These are phyloP conservation scores for Turritopsis rubra DNA, from an alignment of 30 jellyfish, hydroid and myxozoan species.

Conservation along the genomic window DNA sequence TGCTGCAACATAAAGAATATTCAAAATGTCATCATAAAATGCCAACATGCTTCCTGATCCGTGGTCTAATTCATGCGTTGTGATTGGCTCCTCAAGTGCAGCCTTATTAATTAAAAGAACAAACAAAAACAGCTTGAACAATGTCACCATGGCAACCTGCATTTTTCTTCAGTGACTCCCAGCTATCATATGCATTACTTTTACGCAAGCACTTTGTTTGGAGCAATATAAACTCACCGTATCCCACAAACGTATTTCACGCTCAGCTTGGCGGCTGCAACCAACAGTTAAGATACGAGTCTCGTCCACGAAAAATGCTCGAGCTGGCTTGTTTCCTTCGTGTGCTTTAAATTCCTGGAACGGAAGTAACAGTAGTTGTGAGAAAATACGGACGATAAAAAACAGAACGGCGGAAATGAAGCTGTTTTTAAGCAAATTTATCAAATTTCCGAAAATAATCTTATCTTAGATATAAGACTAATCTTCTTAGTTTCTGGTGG, in stretches of 20 bases:
- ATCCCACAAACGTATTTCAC: slow-evolving; percentile 52
- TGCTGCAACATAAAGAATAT: slow-evolving; percentile 68
- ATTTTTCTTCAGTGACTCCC: too few relatives aligned
- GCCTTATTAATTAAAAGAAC: slow-evolving; percentile 25
- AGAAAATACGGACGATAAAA: too few relatives aligned
- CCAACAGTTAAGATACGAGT: slow-evolving; percentile 61
- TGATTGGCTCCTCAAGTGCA: slow-evolving; percentile 35
- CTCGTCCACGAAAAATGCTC: slow-evolving; percentile 55
- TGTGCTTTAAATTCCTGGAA: slow-evolving; percentile 63
- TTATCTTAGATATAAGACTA: too few relatives aligned
- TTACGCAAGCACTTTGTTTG: too few relatives aligned
- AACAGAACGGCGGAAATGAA: too few relatives aligned
- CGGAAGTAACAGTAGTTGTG: too few relatives aligned
- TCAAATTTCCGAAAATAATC: too few relatives aligned
- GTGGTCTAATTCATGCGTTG: slow-evolving; percentile 32
- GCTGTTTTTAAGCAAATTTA: too few relatives aligned
- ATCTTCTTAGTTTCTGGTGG: neutral
- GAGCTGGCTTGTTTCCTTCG: slow-evolving; percentile 63
- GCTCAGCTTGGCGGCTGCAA: slow-evolving; percentile 37
- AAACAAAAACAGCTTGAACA: too few relatives aligned
- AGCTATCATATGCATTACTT: too few relatives aligned
- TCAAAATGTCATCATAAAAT: slow-evolving; percentile 45
- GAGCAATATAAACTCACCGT: slow-evolving; percentile 15
- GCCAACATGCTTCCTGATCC: slow-evolving; percentile 69
- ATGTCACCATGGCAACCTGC: too few relatives aligned